Evolutionary conservation across 2,888 invertebrate species (phyloP), one percentile per base, ranked within the genome.

Genomic region (Cantharis flavilabris): DNA sequence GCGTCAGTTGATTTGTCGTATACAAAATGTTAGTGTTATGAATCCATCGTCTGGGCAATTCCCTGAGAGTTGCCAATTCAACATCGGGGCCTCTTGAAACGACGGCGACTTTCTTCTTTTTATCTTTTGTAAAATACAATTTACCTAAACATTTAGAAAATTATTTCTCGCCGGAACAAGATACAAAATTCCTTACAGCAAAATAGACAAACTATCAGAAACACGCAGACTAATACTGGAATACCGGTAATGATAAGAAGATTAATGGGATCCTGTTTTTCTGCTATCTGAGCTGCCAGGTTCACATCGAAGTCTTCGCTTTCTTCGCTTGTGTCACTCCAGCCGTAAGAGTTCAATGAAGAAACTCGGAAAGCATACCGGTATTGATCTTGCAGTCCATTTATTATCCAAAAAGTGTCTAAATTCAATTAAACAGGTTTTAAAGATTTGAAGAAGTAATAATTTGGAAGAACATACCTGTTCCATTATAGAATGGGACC

Each of bases 21-120:
- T 98, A 98, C 4, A 98, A 89, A 70, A 96, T 94, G 85, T 97
- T 97, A 14, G 93, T 94, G 76, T 95, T 95, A 85, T 97, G 96
- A 70, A 96, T 92, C 14, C 92, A 91, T 75, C 91, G 88, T 23
- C 91, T 89, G 0, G 97, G 97, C 20, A 97, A 91, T 85, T 97
- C 95, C 76, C 97, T 91, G 73, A 98, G 89, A 0, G 95, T 96
- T 1, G 97, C 97, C 72, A 98, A 89, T 86, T 98, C 98, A 0
- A 95, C 92, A 84, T 97, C 96, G 5, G 94, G 93, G 62, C 83
- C 85, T 77, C 86, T 81, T 7, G 84, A 82, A 3, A 86, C 78
- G 5, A 83, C 79, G 9, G 86, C 81, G 2, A 85, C 79, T 89
- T 83, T 91, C 89, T 78, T 91, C 91, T 70, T 89, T 87, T 96